phyloP scores from a whole-genome alignment of 2,888 invertebrate species.

The Sinelater perroti region DNA sequence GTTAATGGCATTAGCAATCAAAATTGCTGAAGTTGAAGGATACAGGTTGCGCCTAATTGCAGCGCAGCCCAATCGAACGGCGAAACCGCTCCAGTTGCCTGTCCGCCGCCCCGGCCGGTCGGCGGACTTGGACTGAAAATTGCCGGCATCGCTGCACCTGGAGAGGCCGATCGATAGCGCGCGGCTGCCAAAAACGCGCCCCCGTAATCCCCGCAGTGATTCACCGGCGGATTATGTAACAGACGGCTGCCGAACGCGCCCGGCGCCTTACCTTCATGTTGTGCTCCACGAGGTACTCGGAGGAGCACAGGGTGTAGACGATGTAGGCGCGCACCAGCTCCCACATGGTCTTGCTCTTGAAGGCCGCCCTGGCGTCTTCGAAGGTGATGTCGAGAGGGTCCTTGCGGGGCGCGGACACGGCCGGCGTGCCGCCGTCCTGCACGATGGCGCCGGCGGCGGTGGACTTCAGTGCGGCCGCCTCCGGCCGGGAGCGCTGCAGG shows the following conservation, averaged over 20 bases:
- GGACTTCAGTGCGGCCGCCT: constrained; percentile 52
- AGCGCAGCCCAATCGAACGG: too few relatives aligned
- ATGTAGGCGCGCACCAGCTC: constrained; percentile 90
- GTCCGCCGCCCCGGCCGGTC: too few relatives aligned
- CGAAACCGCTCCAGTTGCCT: background rate
- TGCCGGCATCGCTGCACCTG: too few relatives aligned
- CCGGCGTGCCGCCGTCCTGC: constrained; percentile 4
- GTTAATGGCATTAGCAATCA: too few relatives aligned
- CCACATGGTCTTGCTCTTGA: constrained; percentile 93
- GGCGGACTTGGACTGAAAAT: too few relatives aligned
- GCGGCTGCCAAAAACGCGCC: too few relatives aligned
- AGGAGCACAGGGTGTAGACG: constrained; percentile 91
- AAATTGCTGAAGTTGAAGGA: too few relatives aligned
- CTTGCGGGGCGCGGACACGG: constrained; percentile 46
- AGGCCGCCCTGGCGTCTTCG: constrained; percentile 88
- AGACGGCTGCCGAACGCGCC: too few relatives aligned
- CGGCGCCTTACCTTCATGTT: constrained; percentile 86
- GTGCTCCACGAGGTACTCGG: constrained; percentile 87
- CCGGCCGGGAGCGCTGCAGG: constrained; percentile 46
- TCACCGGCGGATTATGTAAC: too few relatives aligned
- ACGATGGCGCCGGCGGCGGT: constrained; percentile 42
- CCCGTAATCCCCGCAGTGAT: too few relatives aligned
- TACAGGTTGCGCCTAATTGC: too few relatives aligned
- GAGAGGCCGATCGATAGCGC: too few relatives aligned
- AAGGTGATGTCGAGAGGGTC: constrained; percentile 88